Evolutionary conservation across 2,113 vertebrate species (phyloP).

Genomic region (Reinhardtius hippoglossoides): DNA sequence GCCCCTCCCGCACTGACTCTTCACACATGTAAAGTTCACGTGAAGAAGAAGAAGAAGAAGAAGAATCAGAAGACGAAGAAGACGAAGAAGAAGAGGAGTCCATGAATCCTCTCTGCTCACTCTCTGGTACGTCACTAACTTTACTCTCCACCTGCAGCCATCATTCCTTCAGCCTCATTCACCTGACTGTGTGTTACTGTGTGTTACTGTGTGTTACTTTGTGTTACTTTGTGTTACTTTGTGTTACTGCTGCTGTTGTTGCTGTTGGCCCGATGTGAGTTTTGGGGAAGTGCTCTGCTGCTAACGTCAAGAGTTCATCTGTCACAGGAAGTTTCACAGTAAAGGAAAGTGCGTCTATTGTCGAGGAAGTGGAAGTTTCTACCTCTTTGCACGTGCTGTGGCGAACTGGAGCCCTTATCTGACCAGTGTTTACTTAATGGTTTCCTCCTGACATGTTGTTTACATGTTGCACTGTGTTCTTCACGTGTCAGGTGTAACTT

Average conservation of each 20-base stretch:
- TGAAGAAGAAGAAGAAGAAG: not conserved
- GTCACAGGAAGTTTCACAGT: conserved; percentile 35
- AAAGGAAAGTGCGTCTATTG: not conserved
- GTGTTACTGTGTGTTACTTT: no score
- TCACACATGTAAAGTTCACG: conserved; percentile 6
- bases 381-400: conserved; percentile 22
- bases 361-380: conserved; percentile 21
- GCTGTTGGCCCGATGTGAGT: not conserved
- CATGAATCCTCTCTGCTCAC: not conserved
- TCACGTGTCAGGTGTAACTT: no score
- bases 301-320: not conserved
- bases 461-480: no score
- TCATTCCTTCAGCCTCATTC: not conserved
- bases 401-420: not conserved
- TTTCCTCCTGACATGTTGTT: no score
- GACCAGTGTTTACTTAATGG: not conserved
- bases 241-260: not conserved
- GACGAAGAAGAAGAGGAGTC: no score
- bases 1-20: conserved; percentile 33
- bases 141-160: not conserved
- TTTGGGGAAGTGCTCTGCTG: not conserved
- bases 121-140: conserved; percentile 45
- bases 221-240: no score
- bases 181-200: not conserved
- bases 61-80: no score